Base-by-base conservation (phyloP, 2,888 invertebrate species). In the Bellardia pandia region DNA sequence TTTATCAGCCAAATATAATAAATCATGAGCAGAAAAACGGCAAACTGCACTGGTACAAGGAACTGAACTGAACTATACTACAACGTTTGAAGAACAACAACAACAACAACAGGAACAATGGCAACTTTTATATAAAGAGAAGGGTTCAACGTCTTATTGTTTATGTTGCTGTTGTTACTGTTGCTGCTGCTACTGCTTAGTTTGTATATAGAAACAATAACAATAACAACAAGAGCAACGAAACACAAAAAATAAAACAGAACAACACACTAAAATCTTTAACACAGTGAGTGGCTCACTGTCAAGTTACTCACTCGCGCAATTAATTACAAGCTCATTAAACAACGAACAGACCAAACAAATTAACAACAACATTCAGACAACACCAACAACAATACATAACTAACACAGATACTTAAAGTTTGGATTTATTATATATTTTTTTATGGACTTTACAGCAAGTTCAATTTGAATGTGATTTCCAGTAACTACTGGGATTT, bases 261-360 rank as follows among this genome's bases (percentile, higher is more conserved):
- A 56, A 51, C 58, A 76, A 68, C 71, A 58, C 64, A 64, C 37
- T 56, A 85, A 83, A 82, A 85, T 81, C 78, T 85, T 86, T 81
- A 89, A 86, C 88, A 83, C 83, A 85, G 86, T 77, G 74, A 81
- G 83, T 79, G 76, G 86, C 86, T 80, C 88, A 86, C 89, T 85
- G 92, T 91, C 92, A 91, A 90, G 91, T 90, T 90, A 89, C 89
- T 90, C 90, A 90, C 89, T 89, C 89, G 90, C 78, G 91, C 92
- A 92, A 92, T 92, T 92, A 92, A 92, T 92, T 92, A 92, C 90
- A 90, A 91, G 90, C 92, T 92, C 91, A 92, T 92, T 92, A 92
- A 91, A 91, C 89, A 88, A 76, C 88, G 79, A 71, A 68, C 78
- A 75, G 81, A 69, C 87, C 81, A 68, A 78, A 75, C 78, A 81